phyloP scores from a whole-genome alignment of 2,797 vertebrate species.

The Champsocephalus gunnari region DNA sequence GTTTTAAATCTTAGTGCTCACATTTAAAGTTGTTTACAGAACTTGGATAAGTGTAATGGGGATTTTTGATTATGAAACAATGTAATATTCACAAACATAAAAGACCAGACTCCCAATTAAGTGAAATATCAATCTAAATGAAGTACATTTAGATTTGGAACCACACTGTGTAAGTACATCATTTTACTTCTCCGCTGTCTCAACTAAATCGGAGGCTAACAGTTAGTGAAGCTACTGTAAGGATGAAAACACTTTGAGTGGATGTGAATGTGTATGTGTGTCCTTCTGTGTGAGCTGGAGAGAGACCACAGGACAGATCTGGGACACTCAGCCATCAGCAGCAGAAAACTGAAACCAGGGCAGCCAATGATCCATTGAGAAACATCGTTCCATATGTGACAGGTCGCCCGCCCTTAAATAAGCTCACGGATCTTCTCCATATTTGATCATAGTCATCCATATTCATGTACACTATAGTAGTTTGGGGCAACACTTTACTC shows the following conservation, averaged over 20 bases:
- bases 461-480: constrained; percentile 42
- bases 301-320: constrained; percentile 71
- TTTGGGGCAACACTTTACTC: constrained; percentile 17
- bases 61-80: constrained; percentile 38
- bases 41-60: constrained; percentile 26
- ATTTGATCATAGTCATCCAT: constrained; percentile 72
- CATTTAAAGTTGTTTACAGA: constrained; percentile 30
- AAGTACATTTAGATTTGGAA: neutral
- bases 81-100: constrained; percentile 7
- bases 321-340: constrained; percentile 67
- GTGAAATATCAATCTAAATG: constrained; percentile 1
- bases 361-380: constrained; percentile 69
- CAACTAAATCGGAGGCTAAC: constrained; percentile 35
- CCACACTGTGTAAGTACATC: neutral
- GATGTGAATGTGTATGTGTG: constrained; percentile 24
- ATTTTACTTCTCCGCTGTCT: neutral
- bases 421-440: constrained; percentile 60
- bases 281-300: constrained; percentile 41
- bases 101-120: neutral
- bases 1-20: constrained; percentile 5
- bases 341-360: constrained; percentile 70
- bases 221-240: constrained; percentile 8
- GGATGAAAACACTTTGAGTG: constrained; percentile 7
- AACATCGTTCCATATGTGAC: constrained; percentile 64
- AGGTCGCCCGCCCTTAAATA: constrained; percentile 71